Base-by-base conservation (phyloP, 1,140 invertebrate genomes). In the Pogonus chalceus region DNA sequence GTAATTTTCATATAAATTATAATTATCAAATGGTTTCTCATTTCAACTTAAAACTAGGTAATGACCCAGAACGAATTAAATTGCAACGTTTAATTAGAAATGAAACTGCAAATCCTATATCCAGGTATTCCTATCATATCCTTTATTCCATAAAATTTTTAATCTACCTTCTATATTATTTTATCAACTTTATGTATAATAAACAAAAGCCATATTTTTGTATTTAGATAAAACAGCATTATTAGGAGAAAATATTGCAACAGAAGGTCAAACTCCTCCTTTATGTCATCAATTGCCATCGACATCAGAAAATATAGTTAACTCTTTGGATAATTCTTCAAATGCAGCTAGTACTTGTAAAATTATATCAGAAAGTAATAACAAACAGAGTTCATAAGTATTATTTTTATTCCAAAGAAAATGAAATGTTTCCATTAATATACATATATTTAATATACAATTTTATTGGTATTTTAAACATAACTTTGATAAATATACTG, bases 1-100 rank as follows among this genome's bases (percentile, higher is more conserved):
- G 61, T 66, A 63, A 10, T 7, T 43, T 43, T 12, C 18, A 43
- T 2, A 4, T 18, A 43, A 43, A 10, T 12, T 18, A 43, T 43
- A 31, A 31, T 14, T 7, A 10, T 43, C 7, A 10, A 18, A 16
- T 10, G 4, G 9, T 12, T 43, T 43, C 18, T 31, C 4, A 14
- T 31, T 31, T 7, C 26, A 31, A 31, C 4, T 31, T 31, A 7
- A 7, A 31, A 31, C 4, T 7, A 7, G 14, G 14, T 31, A 7
- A 7, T 7, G 26, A 31, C 26, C 26, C 26, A 7, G 26, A 31
- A 31, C 4, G 14, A 7, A 31, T 31, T 4, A 14, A 31, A 31
- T 7, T 31, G 26, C 9, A 10, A 4, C 37, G 37, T 10, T 4
- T 18, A 16, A 16, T 43, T 12, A 7, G 18, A 4, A 43, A 12